Percentiles rank a stretch among this genome's conserved stretches.
Evolutionary conservation across 2,888 invertebrate genomes (phyloP).

Genomic region (Ochropleura plecta): DNA sequence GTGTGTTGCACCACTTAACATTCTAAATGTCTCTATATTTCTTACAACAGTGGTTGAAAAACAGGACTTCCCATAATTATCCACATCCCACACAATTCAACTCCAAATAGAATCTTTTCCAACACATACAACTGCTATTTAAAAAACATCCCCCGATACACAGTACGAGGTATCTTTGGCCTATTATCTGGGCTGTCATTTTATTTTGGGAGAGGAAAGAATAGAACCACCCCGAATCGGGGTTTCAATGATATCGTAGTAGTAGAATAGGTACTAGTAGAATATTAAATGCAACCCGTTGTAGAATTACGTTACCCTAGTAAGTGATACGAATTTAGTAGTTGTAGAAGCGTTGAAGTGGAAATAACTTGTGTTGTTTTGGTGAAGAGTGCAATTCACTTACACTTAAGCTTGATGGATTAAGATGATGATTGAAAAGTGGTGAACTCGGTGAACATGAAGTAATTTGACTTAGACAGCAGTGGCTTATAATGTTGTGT

Average conservation of each 20-base stretch:
- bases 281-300: constrained; percentile 7
- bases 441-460: no score
- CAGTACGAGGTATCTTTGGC: constrained; percentile 19
- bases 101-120: background rate
- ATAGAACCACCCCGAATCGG: constrained; percentile 10
- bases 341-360: background rate
- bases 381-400: no score
- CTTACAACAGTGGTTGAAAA: background rate
- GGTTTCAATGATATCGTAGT: constrained; percentile 17
- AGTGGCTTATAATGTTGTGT: no score
- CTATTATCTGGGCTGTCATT: constrained; percentile 21
- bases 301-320: constrained; percentile 10
- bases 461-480: no score
- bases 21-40: background rate
- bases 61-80: background rate
- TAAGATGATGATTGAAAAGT: no score
- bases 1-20: background rate
- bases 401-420: no score
- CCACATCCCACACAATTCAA: background rate
- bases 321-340: background rate
- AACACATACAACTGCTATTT: background rate
- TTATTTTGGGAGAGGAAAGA: constrained; percentile 36
- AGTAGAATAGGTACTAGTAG: background rate
- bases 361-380: background rate
- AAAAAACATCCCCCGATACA: constrained; percentile 8